Percentiles rank a stretch among this genome's conserved stretches.
Conservation (phyloP, 2,113 vertebrate species). For the Lampris megalopsis region DNA sequence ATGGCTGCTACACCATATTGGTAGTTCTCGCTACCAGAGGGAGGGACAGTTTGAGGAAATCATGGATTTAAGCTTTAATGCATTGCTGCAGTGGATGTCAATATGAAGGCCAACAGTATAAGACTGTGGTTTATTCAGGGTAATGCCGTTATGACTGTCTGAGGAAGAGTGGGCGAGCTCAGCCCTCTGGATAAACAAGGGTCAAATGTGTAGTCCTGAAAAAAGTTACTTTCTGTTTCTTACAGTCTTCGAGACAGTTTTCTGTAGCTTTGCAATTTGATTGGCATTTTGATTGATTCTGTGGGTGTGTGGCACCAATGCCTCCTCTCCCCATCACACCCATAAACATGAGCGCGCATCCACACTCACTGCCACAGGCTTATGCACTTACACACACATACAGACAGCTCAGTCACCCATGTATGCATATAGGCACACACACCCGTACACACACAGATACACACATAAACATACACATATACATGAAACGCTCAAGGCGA, state of each 20-base stretch:
- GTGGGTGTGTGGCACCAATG: background rate
- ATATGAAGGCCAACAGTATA: no score
- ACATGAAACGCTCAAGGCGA: constrained; percentile 12
- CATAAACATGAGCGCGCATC: background rate
- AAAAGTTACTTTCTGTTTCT: background rate
- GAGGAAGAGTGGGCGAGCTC: background rate
- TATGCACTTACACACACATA: background rate
- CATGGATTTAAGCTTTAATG: no score
- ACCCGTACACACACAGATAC: background rate
- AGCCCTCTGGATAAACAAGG: background rate
- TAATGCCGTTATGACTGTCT: no score
- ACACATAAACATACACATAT: background rate
- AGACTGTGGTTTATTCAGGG: no score
- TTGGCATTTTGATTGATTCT: background rate
- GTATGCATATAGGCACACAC: background rate
- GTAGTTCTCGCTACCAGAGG: no score
- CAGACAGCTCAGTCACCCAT: constrained; percentile 1
- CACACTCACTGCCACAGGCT: background rate
- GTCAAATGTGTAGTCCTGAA: background rate
- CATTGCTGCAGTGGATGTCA: no score
- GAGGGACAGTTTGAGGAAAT: no score
- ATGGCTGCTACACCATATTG: no score
- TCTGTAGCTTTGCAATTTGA: background rate
- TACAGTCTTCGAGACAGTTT: background rate
- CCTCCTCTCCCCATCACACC: background rate